phyloP scores from a whole-genome alignment of 2,888 invertebrate genomes.

The Drosophila prostipennis region DNA sequence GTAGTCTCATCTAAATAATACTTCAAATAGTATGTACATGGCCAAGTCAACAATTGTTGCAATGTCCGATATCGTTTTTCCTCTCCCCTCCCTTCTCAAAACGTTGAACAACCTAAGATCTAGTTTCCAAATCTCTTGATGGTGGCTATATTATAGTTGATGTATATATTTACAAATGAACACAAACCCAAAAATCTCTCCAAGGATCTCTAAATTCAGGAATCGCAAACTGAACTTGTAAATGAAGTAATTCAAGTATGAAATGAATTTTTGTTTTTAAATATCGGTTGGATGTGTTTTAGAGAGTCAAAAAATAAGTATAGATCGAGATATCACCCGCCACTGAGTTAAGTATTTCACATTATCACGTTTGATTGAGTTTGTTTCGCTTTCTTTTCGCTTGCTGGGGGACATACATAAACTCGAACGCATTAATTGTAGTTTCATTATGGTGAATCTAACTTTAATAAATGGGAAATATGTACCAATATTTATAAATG shows the following conservation, averaged over 20 bases:
- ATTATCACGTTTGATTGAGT: slow-evolving; percentile 74
- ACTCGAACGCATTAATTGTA: slow-evolving; percentile 65
- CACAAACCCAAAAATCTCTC: slow-evolving; percentile 9
- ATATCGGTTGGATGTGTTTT: slow-evolving; percentile 16
- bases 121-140: slow-evolving; percentile 12
- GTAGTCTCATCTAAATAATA: slow-evolving; percentile 66
- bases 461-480: slow-evolving; percentile 72
- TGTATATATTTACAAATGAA: slow-evolving; percentile 36
- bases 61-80: slow-evolving; percentile 10
- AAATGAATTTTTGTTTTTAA: not conserved
- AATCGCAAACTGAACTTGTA: not conserved
- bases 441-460: slow-evolving; percentile 71
- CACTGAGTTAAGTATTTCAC: slow-evolving; percentile 75
- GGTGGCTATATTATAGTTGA: slow-evolving; percentile 21
- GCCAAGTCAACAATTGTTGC: slow-evolving; percentile 38
- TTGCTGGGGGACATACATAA: slow-evolving; percentile 7
- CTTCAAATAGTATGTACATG: slow-evolving; percentile 73
- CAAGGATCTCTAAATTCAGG: not conserved
- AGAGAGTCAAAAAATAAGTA: slow-evolving; percentile 45
- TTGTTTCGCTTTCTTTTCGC: slow-evolving; percentile 10
- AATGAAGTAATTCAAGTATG: not conserved
- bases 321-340: slow-evolving; percentile 73
- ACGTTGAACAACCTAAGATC: slow-evolving; percentile 39
- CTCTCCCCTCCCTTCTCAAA: not conserved
- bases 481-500: slow-evolving; percentile 46